A percentile compares a stretch with the other conserved stretches of the same genome.
Evolutionary conservation across 2,888 invertebrate species (phyloP).

Genomic region (Drosophila subquinaria): DNA sequence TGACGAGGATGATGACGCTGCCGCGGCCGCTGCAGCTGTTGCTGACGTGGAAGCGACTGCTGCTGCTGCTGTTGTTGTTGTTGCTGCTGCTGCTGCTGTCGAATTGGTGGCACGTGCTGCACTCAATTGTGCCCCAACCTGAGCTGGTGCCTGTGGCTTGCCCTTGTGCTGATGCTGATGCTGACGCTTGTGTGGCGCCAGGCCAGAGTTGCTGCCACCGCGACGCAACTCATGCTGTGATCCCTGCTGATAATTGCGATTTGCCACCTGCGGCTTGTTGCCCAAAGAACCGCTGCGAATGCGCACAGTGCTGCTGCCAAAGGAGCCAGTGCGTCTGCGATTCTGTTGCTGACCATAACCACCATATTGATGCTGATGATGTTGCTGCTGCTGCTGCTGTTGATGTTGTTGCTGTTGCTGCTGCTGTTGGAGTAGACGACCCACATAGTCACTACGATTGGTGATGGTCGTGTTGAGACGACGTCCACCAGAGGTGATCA

Average conservation of each 20-base stretch:
- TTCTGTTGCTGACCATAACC: conserved; percentile 74
- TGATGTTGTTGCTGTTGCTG: conserved; percentile 79
- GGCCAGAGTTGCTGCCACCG: conserved; percentile 81
- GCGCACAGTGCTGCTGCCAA: conserved; percentile 84
- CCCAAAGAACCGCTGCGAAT: conserved; percentile 85
- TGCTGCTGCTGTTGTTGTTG: conserved; percentile 36
- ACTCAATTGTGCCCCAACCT: conserved; percentile 66
- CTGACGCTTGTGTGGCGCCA: conserved; percentile 73
- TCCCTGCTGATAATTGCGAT: conserved; percentile 83
- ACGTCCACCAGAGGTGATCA: conserved; percentile 70
- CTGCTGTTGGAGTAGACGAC: conserved; percentile 80
- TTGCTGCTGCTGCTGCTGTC: conserved; percentile 30
- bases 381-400: conserved; percentile 73
- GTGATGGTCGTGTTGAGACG: conserved; percentile 84
- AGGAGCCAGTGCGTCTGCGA: conserved; percentile 84
- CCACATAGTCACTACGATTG: conserved; percentile 85
- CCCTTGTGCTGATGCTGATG: conserved; percentile 65
- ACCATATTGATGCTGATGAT: conserved; percentile 70
- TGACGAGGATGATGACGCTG: conserved; percentile 55
- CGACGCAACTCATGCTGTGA: conserved; percentile 82
- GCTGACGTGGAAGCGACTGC: conserved; percentile 30
- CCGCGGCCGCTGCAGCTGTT: conserved; percentile 25
- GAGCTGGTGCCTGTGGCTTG: conserved; percentile 62
- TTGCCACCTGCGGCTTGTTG: conserved; percentile 84
- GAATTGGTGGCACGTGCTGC: conserved; percentile 57